Base-by-base conservation (phyloP, 2,113 vertebrate genomes). In the Canis aureus region DNA sequence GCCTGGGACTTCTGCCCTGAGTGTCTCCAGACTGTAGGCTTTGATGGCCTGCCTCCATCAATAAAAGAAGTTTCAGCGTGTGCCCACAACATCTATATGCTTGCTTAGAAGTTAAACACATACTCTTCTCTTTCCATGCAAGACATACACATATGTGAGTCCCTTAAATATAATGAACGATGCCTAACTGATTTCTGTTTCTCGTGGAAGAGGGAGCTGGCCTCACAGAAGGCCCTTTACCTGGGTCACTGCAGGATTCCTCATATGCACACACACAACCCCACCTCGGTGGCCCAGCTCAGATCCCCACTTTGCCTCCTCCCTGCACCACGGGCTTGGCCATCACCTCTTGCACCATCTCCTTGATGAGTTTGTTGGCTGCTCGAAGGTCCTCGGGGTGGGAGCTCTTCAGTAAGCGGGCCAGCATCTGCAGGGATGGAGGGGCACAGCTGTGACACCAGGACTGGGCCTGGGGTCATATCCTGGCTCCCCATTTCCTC, bases 331-430 rank as follows among this genome's bases (percentile, higher is more conserved):
- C 5, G 43, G 82, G 35, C 53, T 27, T 0, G 0, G 25, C 1
- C 4, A 15, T 84, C 95, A 99, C 99, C 99, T 99, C 99, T 98
- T 99, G 99, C 94, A 99, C 99, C 99, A 99, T 99, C 98, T 99
- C 99, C 98, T 99, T 99, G 97, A 99, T 99, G 97, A 99, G 99
- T 96, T 99, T 99, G 99, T 99, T 99, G 98, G 99, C 99, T 32
- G 99, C 99, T 87, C 99, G 99, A 66, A 99, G 99, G 98, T 99
- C 99, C 98, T 99, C 99, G 0, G 99, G 99, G 88, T 99, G 99
- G 60, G 99, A 99, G 98, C 99, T 99, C 97, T 99, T 99, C 95
- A 99, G 98, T 78, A 99, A 99, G 89, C 99, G 99, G 73, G 99
- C 99, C 98, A 99, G 98, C 95, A 98, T 99, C 99, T 99, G 97